Percentiles rank a stretch among this genome's conserved stretches.
Conservation (phyloP, 2,797 vertebrate genomes). For the Okamejei kenojei region DNA sequence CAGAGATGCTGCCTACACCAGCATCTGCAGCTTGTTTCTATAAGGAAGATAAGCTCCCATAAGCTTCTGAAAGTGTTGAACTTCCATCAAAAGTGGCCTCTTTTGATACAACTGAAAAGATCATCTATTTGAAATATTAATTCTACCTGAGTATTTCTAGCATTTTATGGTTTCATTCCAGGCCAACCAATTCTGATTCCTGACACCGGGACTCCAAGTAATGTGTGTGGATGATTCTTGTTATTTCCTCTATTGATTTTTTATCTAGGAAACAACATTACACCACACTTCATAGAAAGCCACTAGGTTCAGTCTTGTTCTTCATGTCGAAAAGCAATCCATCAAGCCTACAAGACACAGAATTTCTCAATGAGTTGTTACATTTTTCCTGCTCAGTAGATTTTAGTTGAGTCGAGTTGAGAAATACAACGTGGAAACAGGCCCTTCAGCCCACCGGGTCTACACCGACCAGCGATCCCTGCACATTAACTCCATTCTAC, state of each 20-base stretch:
- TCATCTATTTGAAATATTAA: no score
- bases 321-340: background rate
- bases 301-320: background rate
- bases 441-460: no score
- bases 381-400: background rate
- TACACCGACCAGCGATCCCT: no score
- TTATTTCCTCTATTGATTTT: background rate
- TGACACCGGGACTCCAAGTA: background rate
- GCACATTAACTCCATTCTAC: no score
- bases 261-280: background rate
- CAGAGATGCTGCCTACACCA: no score
- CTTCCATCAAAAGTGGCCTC: no score
- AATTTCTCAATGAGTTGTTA: background rate
- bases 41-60: no score
- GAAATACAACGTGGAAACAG: background rate
- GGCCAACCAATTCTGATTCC: background rate
- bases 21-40: no score
- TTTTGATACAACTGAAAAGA: no score
- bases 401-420: background rate
- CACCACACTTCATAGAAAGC: background rate
- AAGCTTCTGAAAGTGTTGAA: no score
- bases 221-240: background rate
- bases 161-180: background rate
- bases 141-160: no score
- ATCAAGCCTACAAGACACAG: background rate